Base-by-base conservation (phyloP, 2,888 invertebrate species). In the Drosophila prostipennis region DNA sequence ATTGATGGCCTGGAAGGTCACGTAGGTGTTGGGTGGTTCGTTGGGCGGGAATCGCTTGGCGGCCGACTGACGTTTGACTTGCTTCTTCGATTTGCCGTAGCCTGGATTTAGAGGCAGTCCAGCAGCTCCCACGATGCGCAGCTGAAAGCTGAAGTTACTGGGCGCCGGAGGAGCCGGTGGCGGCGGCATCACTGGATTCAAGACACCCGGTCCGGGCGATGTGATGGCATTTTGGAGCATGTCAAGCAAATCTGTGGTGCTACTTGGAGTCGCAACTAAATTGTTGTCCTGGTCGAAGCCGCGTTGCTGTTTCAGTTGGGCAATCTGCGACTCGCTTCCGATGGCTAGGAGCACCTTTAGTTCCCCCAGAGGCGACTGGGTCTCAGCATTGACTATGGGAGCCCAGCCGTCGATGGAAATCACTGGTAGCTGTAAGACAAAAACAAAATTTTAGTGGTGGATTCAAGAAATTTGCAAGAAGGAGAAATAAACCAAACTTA, bases 391-490 rank as follows among this genome's bases (percentile, higher is more conserved):
- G 2, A 90, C 79, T 55, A 94, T 93, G 8, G 93, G 91, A 46
- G 93, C 92, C 94, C 94, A 94, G 78, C 93, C 93, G 84, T 95
- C 94, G 11, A 93, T 93, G 48, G 93, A 93, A 76, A 94, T 93
- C 10, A 94, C 93, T 23, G 94, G 94, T 75, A 94, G 88, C 93
- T 94, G 55, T 11, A 69, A 16, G 46, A 6, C 0, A n/a, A 0
- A 6, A 37, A 14, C 8, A 8, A 34, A 7, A 43, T 5, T 0
- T 14, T 29, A 16, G 8, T 16, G 19, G 10, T 19, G 4, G 16
- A 5, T 16, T 3, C 29, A 26, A 51, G 14, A 19, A 10, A 10
- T 23, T 3, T 42, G n/a, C n/a, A 8, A 26, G 37, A 32, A 26
- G 13, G 29, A 1, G 26, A 26, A 40, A 16, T 11, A 43, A 23